A percentile compares a stretch with the other conserved stretches of the same genome.
phyloP scores from a whole-genome alignment of 1,140 invertebrate genomes.

The Archivesica marissinica region DNA sequence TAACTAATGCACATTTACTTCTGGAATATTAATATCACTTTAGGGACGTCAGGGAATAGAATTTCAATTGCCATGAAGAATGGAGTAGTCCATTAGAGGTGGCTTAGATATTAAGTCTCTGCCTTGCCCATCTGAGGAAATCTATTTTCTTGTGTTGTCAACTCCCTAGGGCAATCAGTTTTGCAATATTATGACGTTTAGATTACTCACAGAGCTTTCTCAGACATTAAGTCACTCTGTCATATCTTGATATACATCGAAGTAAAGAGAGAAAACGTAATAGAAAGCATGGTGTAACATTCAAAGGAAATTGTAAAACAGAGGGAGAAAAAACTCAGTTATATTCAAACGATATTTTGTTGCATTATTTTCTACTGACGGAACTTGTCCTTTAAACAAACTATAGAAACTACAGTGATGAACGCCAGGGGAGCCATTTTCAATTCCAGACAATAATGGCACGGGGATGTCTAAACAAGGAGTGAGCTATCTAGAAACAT shows the following conservation, averaged over 20 bases:
- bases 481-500: conserved; percentile 35
- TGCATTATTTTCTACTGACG: conserved; percentile 4
- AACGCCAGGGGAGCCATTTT: conserved; percentile 38
- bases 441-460: conserved; percentile 46
- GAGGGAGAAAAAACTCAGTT: neutral
- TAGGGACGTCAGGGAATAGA: conserved; percentile 65
- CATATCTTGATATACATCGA: conserved; percentile 41
- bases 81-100: conserved; percentile 50
- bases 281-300: neutral
- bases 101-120: conserved; percentile 56
- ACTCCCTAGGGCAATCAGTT: conserved; percentile 20
- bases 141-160: conserved; percentile 61
- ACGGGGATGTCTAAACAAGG: conserved; percentile 46
- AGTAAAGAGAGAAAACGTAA: conserved; percentile 9
- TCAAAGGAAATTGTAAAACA: neutral
- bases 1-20: conserved; percentile 77
- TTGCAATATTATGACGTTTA: conserved; percentile 47
- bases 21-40: conserved; percentile 76
- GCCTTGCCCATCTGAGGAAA: conserved; percentile 40
- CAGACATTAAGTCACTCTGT: conserved; percentile 66
- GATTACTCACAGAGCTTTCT: conserved; percentile 66
- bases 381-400: conserved; percentile 17
- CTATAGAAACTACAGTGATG: conserved; percentile 30
- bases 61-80: conserved; percentile 69
- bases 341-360: neutral